Evolutionary conservation across 2,113 vertebrate species (phyloP), one percentile per base, ranked within the genome.

Genomic region (Perccottus glenii): DNA sequence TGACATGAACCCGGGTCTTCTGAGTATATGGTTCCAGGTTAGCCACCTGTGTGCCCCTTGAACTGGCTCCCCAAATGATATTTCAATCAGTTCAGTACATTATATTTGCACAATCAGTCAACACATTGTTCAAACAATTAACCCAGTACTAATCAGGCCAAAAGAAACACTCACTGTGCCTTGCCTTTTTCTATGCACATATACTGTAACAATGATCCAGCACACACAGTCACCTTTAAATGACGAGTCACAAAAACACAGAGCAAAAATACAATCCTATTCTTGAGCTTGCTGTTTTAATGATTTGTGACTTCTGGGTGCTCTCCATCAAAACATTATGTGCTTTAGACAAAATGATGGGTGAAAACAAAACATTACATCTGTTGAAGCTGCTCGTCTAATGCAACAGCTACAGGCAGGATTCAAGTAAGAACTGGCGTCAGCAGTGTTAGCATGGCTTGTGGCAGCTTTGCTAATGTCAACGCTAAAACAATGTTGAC

Each of bases 401-500:
- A 72, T 44, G 53, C 27, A 49, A 75, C 10, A 73, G 75, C 77
- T 55, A 61, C 8, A 12, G 75, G 78, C 64, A 33, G 48, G 45
- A 3, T 58, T 75, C 53, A 40, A 0, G 43, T 4, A 4, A 16
- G 53, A 71, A 67, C 27, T 42, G 62, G 53, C 59, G 33, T 75
- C 52, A 38, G 12, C 33, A 33, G 57, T 63, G 63, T 75, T 61
- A 73, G 65, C 55, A 14, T 58, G 38, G 81, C 85, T 42, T 1
- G 19, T 7, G 42, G 83, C 60, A 7, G 33, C 43, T 73, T 56
- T 81, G 84, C 80, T 80, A 82, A 83, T 52, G 82, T 72, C 63
- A 66, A 72, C 40, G 62, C 70, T 70, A 73, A n/a, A 77, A 80
- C 74, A 76, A 38, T 65, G 81, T 83, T 78, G 70, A 76, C 75